phyloP scores from a whole-genome alignment of 2,888 invertebrate species.

The Lapara coniferarum region DNA sequence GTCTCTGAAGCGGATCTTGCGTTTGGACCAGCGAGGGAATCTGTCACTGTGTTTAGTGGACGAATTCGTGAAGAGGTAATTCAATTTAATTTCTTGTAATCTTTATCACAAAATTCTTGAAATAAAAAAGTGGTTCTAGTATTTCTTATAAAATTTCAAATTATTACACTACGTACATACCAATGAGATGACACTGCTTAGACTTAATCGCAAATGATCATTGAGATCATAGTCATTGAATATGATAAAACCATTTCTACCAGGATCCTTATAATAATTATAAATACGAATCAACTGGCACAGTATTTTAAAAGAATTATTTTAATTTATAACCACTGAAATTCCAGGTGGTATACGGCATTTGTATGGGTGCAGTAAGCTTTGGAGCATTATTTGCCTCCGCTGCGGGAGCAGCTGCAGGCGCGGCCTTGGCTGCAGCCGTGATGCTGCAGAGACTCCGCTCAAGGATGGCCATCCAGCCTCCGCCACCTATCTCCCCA shows the following conservation, averaged over 20 bases:
- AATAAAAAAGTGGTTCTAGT: neutral
- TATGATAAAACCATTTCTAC: too few relatives aligned
- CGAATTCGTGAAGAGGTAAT: conserved; percentile 90
- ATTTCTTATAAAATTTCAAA: neutral
- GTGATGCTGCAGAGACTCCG: conserved; percentile 91
- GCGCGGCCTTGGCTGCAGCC: conserved; percentile 93
- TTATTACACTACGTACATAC: too few relatives aligned
- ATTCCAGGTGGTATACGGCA: conserved; percentile 90
- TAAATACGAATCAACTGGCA: too few relatives aligned
- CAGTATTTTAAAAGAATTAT: neutral
- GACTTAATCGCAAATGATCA: too few relatives aligned
- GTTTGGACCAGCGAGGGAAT: conserved; percentile 93
- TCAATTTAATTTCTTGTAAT: neutral
- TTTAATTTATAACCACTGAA: neutral
- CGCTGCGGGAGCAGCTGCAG: conserved; percentile 93
- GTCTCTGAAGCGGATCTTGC: conserved; percentile 96
- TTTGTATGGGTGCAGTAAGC: conserved; percentile 94
- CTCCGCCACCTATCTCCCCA: conserved; percentile 69
- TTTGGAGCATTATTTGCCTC: conserved; percentile 95
- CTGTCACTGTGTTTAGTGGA: conserved; percentile 94
- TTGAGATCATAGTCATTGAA: too few relatives aligned
- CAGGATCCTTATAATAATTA: too few relatives aligned
- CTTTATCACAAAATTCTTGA: too few relatives aligned
- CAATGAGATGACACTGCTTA: too few relatives aligned
- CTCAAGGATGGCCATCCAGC: conserved; percentile 86